Evolutionary conservation across 2,888 invertebrate species (phyloP), one percentile per base, ranked within the genome.

Genomic region (Parnassius smintheus): DNA sequence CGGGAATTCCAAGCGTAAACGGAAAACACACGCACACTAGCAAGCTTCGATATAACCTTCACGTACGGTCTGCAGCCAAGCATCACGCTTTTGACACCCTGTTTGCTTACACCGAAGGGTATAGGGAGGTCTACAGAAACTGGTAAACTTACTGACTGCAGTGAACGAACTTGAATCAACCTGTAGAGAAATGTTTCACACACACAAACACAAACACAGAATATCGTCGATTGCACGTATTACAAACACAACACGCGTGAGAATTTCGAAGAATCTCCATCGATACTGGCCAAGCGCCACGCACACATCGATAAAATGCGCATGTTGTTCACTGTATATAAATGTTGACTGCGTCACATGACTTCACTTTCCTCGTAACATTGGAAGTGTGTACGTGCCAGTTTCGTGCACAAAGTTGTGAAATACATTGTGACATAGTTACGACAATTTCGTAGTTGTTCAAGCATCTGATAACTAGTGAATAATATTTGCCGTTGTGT

Each of bases 341-440:
- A 67, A 25, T 44, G 12, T 11, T 41, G 46, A 18, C 44, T 61
- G 70, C 75, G 75, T 78, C 79, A 76, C 63, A 44, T 35, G 59
- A 49, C 65, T 72, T 74, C 85, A 91, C 82, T 88, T 77, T 70
- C 72, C 72, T 64, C 67, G 68, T 69, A 79, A 67, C 75, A 65
- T 69, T 80, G 74, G 66, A 69, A 78, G 81, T 68, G 65, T 76
- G 0, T 70, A 62, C 70, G 85, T 86, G 89, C 74, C 70, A 64
- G 75, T 78, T 75, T 68, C 65, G 65, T 64, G 70, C 66, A 69
- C 68, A 67, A 81, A 82, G 72, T 86, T 85, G 84, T 88, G 88
- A 87, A 89, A 90, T 18, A 88, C 74, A 77, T 91, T 90, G 89
- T 88, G 90, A 88, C 90, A 91, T 83, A 83, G 78, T 70, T 73